Conservation (phyloP, 2,113 vertebrate species). For the Alligator mississippiensis region DNA sequence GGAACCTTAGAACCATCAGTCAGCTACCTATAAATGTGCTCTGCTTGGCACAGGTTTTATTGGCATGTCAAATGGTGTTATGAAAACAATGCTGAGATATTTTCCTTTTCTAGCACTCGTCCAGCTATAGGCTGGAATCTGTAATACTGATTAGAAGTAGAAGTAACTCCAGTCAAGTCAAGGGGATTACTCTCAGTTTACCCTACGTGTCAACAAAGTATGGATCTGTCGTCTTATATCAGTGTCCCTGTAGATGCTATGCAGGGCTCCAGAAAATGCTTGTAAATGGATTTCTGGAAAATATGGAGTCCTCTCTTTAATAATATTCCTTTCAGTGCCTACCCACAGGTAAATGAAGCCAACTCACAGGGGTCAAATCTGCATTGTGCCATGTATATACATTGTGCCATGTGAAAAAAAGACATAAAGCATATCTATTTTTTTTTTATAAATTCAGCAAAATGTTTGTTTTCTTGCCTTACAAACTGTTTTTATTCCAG, state of each 20-base stretch:
- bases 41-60: not conserved
- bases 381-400: not conserved
- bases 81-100: not conserved
- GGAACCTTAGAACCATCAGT: not conserved
- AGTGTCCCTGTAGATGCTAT: not conserved
- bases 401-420: not conserved
- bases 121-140: not conserved
- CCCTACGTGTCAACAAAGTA: not conserved
- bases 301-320: not conserved
- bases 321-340: not conserved
- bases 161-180: not conserved
- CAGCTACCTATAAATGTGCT: not conserved
- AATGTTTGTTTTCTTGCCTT: not conserved
- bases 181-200: constrained; percentile 40
- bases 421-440: not conserved
- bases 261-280: not conserved
- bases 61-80: not conserved
- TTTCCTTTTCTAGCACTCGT: not conserved
- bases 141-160: not conserved
- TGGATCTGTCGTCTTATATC: constrained; percentile 14
- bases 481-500: not conserved
- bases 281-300: constrained; percentile 30
- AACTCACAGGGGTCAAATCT: constrained; percentile 20
- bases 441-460: not conserved
- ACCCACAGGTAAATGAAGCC: not conserved